Evolutionary conservation across 2,797 vertebrate species (phyloP).

Genomic region (Tolypeutes matacus): DNA sequence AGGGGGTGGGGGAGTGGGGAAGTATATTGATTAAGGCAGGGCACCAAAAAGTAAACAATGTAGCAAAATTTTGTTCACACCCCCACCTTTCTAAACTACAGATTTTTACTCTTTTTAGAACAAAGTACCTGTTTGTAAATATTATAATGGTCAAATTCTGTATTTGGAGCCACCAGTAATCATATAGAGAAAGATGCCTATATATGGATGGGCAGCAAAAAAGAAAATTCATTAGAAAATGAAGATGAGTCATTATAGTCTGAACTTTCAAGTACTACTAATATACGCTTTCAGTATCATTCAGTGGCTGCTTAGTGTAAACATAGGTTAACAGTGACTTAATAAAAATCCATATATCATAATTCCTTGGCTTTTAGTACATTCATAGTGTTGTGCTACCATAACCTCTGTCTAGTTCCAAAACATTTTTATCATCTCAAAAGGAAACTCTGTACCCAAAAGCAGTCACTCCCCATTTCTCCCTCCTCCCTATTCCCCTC

Average conservation of each 20-base stretch:
- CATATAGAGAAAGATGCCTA: neutral
- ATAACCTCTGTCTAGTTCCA: neutral
- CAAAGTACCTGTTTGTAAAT: neutral
- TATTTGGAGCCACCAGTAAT: neutral
- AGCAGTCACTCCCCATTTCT: neutral
- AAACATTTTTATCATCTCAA: neutral
- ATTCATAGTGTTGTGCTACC: neutral
- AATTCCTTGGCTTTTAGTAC: neutral
- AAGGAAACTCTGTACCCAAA: neutral
- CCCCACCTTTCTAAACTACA: neutral
- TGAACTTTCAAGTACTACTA: neutral
- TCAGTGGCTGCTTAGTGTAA: neutral
- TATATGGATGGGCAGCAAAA: constrained; percentile 10
- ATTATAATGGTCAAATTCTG: constrained; percentile 16
- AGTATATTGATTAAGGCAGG: neutral
- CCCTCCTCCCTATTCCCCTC: neutral
- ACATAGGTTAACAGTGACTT: neutral
- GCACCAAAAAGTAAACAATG: neutral
- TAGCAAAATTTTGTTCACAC: neutral
- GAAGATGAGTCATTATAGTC: neutral
- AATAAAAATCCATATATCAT: constrained; percentile 14
- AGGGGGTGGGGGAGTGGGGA: too few species aligned
- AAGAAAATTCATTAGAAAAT: neutral
- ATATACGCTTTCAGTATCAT: neutral
- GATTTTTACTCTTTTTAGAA: neutral